These are phyloP conservation scores for Baryphthengus martii DNA, from an alignment of 2,113 vertebrate genomes.

Conservation along the genomic window DNA sequence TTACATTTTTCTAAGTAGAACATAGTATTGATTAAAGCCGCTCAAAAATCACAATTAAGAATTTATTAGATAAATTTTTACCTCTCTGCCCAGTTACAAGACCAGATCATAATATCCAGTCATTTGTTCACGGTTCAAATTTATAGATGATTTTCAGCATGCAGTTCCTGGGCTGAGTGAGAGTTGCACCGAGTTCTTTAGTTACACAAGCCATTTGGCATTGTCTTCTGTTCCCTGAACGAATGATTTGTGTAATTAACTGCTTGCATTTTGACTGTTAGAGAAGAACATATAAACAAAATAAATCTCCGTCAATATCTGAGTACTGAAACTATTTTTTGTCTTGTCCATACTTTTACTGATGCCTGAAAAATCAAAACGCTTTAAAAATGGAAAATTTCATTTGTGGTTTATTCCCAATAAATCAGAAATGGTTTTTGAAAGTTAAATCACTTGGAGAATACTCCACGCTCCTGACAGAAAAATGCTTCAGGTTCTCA, in stretches of 20 bases:
- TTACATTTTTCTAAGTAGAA: slow-evolving; percentile 7
- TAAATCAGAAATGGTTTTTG: background rate
- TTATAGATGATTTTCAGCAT: slow-evolving; percentile 1
- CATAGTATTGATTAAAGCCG: background rate
- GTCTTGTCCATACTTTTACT: background rate
- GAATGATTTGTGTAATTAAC: background rate
- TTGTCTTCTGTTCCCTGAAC: background rate
- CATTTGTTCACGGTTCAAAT: background rate
- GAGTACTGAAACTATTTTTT: background rate
- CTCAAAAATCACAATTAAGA: slow-evolving; percentile 16
- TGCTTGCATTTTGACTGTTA: background rate
- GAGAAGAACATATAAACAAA: background rate
- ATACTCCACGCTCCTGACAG: background rate
- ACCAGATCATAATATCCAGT: background rate
- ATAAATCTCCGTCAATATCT: background rate
- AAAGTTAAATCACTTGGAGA: background rate
- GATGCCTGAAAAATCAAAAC: background rate
- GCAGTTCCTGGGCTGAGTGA: background rate
- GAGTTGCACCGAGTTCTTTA: background rate
- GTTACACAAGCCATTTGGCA: background rate
- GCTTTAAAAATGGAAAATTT: background rate
- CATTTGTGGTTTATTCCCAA: background rate
- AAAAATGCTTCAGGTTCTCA: background rate
- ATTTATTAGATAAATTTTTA: slow-evolving; percentile 54
- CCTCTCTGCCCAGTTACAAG: slow-evolving; percentile 2